Evolutionary conservation across 2,113 vertebrate species (phyloP).

Genomic region (Bubalus kerabau): DNA sequence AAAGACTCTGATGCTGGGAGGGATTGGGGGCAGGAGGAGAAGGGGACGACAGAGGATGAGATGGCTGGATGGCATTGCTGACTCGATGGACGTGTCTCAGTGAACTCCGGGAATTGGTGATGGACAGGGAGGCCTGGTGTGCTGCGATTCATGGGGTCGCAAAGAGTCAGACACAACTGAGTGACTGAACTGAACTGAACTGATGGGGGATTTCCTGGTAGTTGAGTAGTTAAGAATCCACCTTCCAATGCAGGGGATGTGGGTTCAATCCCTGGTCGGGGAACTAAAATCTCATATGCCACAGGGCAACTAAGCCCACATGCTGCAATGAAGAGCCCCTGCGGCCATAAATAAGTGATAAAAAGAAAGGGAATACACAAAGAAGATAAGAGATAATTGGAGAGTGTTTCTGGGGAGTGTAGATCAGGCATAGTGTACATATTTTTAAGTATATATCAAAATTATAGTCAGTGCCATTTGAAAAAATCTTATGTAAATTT

Average conservation of each 20-base stretch:
- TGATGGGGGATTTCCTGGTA: background rate
- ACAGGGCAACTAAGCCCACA: background rate
- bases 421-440: background rate
- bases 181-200: no score
- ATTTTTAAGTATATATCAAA: slow-evolving; percentile 42
- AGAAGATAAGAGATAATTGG: background rate
- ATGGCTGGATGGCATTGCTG: no score
- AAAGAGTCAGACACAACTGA: no score
- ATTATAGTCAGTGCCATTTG: slow-evolving; percentile 64
- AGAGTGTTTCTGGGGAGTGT: background rate
- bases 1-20: no score
- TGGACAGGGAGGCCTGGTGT: no score
- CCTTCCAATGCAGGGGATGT: background rate
- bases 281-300: background rate
- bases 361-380: background rate
- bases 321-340: background rate
- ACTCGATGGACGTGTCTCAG: no score
- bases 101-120: no score
- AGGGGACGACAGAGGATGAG: no score
- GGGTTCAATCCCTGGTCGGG: background rate
- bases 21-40: no score
- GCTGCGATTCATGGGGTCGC: no score
- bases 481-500: background rate
- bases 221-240: background rate
- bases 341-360: background rate